Evolutionary conservation across 2,113 vertebrate species (phyloP).

Genomic region (Cepphus grylle): DNA sequence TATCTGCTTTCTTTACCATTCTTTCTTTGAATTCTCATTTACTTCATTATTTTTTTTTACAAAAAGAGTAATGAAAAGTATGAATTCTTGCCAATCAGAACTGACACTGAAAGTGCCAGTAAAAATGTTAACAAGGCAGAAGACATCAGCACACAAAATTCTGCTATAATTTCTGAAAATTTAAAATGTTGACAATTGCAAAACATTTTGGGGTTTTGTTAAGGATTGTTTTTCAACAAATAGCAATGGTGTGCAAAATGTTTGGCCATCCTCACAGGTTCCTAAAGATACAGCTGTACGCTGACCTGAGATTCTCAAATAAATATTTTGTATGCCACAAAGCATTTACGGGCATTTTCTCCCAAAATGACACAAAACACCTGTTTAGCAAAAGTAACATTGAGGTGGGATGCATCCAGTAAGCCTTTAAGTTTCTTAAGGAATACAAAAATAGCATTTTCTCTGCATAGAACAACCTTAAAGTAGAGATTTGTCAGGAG

Average conservation of each 20-base stretch:
- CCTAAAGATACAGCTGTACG: background rate
- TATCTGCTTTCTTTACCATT: background rate
- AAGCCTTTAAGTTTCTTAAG: background rate
- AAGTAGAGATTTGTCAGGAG: background rate
- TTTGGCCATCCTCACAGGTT: background rate
- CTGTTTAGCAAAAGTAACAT: background rate
- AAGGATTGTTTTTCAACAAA: background rate
- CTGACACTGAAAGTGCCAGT: background rate
- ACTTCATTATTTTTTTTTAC: background rate
- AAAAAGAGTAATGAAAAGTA: background rate
- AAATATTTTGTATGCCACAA: background rate
- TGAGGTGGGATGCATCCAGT: background rate
- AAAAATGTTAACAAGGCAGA: background rate
- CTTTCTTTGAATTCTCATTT: background rate
- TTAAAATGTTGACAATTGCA: background rate
- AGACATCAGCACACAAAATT: background rate
- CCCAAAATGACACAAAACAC: background rate
- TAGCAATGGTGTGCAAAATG: background rate
- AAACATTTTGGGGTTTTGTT: background rate
- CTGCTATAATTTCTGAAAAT: background rate
- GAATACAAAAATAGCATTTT: background rate
- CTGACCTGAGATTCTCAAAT: background rate
- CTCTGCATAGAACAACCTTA: background rate
- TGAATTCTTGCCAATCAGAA: background rate
- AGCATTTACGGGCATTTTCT: background rate